phyloP scores from a whole-genome alignment of 2,797 vertebrate genomes.

The Glyptemys insculpta region DNA sequence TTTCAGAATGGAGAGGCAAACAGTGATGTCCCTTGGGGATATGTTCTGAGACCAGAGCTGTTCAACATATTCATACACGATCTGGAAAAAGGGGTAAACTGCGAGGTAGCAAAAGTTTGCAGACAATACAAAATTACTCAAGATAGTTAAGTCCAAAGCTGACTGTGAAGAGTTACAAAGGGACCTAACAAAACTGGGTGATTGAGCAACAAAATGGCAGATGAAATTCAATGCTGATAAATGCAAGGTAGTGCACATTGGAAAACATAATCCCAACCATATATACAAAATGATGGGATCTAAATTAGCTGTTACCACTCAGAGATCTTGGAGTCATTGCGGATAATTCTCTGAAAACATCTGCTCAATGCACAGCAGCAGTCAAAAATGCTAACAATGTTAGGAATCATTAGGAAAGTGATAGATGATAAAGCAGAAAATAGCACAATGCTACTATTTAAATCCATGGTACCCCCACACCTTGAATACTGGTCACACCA shows the following conservation, averaged over 20 bases:
- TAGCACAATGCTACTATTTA: not conserved
- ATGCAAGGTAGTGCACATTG: not conserved
- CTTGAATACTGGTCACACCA: not conserved
- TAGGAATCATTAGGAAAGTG: not conserved
- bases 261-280: not conserved
- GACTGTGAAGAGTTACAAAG: not conserved
- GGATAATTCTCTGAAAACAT: not conserved
- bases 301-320: not conserved
- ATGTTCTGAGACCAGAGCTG: not conserved
- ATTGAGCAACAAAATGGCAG: not conserved
- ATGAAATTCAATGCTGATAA: not conserved
- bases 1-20: not conserved
- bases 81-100: not conserved
- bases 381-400: not conserved
- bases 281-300: not conserved
- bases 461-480: not conserved
- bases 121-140: not conserved
- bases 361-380: not conserved
- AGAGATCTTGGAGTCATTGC: not conserved
- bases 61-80: not conserved
- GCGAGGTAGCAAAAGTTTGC: not conserved
- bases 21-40: not conserved
- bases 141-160: not conserved
- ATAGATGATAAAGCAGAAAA: not conserved
- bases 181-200: not conserved